phyloP scores from a whole-genome alignment of 2,888 invertebrate species.

The Xestia ashworthii region DNA sequence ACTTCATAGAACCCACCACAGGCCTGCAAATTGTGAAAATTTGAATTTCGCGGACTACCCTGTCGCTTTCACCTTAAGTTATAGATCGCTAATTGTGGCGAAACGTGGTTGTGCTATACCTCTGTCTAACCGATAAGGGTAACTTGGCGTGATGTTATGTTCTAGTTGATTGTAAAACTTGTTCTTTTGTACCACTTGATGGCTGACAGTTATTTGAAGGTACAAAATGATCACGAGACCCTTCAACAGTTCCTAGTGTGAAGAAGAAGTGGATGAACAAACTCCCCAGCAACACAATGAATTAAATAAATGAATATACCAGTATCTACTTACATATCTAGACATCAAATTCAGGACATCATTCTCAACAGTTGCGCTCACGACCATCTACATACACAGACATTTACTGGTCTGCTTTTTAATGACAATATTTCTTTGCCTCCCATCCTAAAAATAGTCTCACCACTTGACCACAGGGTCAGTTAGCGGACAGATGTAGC shows the following conservation, averaged over 20 bases:
- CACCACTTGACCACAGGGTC: conserved; percentile 29
- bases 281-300: neutral
- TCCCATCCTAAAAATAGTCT: conserved; percentile 32
- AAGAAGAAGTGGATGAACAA: no score
- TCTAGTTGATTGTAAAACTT: neutral
- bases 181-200: neutral
- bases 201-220: neutral
- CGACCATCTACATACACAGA: neutral
- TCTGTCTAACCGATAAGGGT: neutral
- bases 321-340: no score
- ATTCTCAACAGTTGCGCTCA: neutral
- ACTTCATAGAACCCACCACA: no score
- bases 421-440: conserved; percentile 11
- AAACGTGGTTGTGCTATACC: neutral
- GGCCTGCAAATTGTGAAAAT: no score
- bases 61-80: neutral
- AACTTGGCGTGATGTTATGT: neutral
- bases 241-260: no score
- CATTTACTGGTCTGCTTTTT: neutral
- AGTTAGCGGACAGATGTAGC: conserved; percentile 43
- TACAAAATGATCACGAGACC: neutral
- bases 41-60: no score
- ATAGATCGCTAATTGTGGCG: neutral
- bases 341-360: accelerated
- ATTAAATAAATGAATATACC: no score